phyloP scores from a whole-genome alignment of 2,797 vertebrate genomes.

The Oophaga sylvatica region DNA sequence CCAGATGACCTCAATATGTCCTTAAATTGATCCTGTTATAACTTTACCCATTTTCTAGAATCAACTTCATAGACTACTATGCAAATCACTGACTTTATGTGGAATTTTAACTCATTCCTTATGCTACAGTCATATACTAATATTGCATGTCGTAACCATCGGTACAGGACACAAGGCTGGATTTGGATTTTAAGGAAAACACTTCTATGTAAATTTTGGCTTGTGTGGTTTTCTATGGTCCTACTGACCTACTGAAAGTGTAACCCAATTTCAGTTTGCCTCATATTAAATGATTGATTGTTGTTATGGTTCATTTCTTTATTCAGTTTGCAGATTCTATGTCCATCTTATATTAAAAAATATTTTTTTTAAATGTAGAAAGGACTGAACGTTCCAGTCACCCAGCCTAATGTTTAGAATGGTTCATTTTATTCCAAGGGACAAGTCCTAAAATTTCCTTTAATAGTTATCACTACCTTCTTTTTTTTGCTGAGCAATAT shows the following conservation, averaged over 20 bases:
- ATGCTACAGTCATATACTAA: neutral
- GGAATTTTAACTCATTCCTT: neutral
- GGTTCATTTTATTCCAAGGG: neutral
- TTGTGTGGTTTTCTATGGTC: neutral
- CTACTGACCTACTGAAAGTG: neutral
- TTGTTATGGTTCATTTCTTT: neutral
- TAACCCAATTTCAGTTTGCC: neutral
- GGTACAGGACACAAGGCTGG: neutral
- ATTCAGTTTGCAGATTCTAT: neutral
- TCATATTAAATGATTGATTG: neutral
- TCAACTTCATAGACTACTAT: slow-evolving; percentile 37
- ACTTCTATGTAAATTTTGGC: neutral
- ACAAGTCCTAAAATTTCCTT: neutral
- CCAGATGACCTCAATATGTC: slow-evolving; percentile 75
- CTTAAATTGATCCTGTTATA: slow-evolving; percentile 72
- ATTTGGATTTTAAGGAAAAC: neutral
- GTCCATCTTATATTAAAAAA: neutral
- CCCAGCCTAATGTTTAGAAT: neutral
- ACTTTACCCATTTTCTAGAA: slow-evolving; percentile 63
- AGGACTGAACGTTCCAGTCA: neutral
- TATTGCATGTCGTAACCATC: neutral
- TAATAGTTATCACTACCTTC: neutral
- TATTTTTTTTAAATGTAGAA: neutral
- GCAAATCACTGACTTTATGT: slow-evolving; percentile 16
- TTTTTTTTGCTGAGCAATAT: neutral